These are phyloP conservation scores for Neostethus bicornis DNA, from an alignment of 2,797 vertebrate genomes.

Conservation along the genomic window DNA sequence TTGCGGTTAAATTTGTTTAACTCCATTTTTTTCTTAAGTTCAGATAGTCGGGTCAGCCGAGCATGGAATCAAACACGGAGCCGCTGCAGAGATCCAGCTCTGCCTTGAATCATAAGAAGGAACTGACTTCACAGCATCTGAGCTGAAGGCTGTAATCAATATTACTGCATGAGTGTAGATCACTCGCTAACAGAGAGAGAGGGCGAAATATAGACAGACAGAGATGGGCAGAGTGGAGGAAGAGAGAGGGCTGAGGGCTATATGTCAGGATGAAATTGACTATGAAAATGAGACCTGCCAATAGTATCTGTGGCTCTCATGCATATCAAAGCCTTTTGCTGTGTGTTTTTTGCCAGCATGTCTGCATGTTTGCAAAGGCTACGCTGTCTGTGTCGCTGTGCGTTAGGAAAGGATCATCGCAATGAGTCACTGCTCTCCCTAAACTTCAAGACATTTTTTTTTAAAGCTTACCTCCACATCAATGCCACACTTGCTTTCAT, in stretches of 20 bases:
- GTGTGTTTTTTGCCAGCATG: constrained; percentile 1
- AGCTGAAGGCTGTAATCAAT: constrained; percentile 74
- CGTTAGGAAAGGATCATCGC: constrained; percentile 43
- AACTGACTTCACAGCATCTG: constrained; percentile 60
- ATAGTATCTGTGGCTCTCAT: constrained; percentile 74
- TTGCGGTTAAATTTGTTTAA: constrained; percentile 40
- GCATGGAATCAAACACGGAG: constrained; percentile 37
- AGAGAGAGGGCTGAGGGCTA: constrained; percentile 56
- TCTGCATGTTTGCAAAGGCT: constrained; percentile 16
- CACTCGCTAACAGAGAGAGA: constrained; percentile 61
- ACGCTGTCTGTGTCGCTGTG: constrained; percentile 18
- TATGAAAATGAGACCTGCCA: constrained; percentile 78
- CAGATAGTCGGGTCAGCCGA: constrained; percentile 36
- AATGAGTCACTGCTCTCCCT: constrained; percentile 63
- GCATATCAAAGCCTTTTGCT: constrained; percentile 70
- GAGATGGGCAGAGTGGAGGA: constrained; percentile 17
- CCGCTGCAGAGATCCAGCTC: constrained; percentile 38
- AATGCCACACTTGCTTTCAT: constrained; percentile 58
- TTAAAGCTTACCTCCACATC: constrained; percentile 56
- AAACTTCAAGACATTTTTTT: constrained; percentile 50
- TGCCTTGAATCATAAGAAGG: constrained; percentile 65
- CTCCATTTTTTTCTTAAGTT: constrained; percentile 42
- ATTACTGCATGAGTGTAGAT: constrained; percentile 76
- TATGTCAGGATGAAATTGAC: constrained; percentile 79
- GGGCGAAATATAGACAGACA: constrained; percentile 29